A percentile compares a stretch with the other conserved stretches of the same genome.
These are phyloP conservation scores for Porites lutea DNA, from an alignment of 64 coral and sea anemone genomes.

Conservation along the genomic window DNA sequence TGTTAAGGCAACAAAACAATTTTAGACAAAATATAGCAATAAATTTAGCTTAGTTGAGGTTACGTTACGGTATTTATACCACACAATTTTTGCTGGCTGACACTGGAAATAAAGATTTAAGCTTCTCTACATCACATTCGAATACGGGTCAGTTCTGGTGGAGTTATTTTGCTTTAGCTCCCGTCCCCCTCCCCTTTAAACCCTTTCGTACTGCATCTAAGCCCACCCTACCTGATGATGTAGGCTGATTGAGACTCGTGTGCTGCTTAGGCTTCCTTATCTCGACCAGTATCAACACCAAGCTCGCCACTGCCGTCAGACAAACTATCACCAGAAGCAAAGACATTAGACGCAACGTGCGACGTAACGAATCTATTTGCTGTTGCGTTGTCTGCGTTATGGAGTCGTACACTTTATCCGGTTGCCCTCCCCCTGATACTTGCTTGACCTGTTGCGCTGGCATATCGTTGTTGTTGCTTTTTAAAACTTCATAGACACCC, in stretches of 20 bases:
- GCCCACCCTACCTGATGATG: not conserved
- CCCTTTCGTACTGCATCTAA: too few relatives aligned
- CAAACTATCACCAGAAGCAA: not conserved
- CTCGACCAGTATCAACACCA: not conserved
- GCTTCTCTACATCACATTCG: too few relatives aligned
- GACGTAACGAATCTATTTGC: not conserved
- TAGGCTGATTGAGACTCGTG: not conserved
- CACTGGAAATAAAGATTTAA: too few relatives aligned
- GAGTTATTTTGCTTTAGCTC: too few relatives aligned
- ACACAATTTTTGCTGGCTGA: too few relatives aligned
- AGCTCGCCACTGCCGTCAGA: slow-evolving; percentile 14
- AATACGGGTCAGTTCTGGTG: too few relatives aligned
- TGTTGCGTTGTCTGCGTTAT: slow-evolving; percentile 4
- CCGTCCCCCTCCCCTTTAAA: too few relatives aligned
- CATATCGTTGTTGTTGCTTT: not conserved
- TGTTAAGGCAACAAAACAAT: too few relatives aligned
- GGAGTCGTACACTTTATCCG: not conserved
- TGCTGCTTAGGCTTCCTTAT: not conserved
- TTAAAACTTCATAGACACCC: not conserved
- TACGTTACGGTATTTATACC: too few relatives aligned
- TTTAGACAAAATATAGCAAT: too few relatives aligned
- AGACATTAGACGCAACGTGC: not conserved
- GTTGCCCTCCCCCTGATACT: not conserved
- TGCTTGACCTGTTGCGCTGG: not conserved
- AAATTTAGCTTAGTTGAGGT: too few relatives aligned